Evolutionary conservation across 2,113 vertebrate species (phyloP), one percentile per base, ranked within the genome.

Genomic region (Agapornis roseicollis): DNA sequence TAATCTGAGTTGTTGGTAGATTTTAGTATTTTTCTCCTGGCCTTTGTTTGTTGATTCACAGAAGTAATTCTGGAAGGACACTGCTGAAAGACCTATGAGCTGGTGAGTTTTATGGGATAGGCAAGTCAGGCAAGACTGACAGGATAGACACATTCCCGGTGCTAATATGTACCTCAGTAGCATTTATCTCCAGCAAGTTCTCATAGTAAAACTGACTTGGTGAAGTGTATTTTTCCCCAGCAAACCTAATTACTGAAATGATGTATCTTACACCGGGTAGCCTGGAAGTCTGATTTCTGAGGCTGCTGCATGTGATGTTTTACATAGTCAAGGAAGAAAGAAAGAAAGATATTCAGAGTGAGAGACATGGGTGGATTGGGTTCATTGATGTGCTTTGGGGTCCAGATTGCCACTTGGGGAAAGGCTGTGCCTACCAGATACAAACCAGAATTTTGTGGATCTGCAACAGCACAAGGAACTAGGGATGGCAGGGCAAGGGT

Each of bases 381-480:
- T 58, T 90, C 0, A 0, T 72, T 49, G 15, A 47, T 61, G 31
- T 86, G 72, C 69, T 79, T 86, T 88, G 44, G 55, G 41, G 25
- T 76, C 31, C 77, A 86, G 17, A 52, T 47, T 81, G n/a, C 18
- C 25, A 2, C 60, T 7, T 19, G 29, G 50, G 50, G 52, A 90
- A 91, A 25, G 22, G 23, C 31, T 83, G n/a, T 81, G 29, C 52
- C 27, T 64, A 17, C 70, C 1, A 3, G 61, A 55, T 47, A 11
- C 22, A 53, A 55, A n/a, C 17, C 18, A 63, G 31, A 7, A 31
- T 50, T 74, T 50, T 55, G 19, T 47, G 39, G 52, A 49, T 70
- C n/a, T 1, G 1, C 28, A 42, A 4, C 2, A 5, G n/a, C 4
- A 1, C 35, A 44, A 27, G 50, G 68, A 81, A 55, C 11, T 47